These are phyloP conservation scores for Tokudaia tokunoshimensis DNA, from an alignment of 2,797 vertebrate species.

Conservation along the genomic window DNA sequence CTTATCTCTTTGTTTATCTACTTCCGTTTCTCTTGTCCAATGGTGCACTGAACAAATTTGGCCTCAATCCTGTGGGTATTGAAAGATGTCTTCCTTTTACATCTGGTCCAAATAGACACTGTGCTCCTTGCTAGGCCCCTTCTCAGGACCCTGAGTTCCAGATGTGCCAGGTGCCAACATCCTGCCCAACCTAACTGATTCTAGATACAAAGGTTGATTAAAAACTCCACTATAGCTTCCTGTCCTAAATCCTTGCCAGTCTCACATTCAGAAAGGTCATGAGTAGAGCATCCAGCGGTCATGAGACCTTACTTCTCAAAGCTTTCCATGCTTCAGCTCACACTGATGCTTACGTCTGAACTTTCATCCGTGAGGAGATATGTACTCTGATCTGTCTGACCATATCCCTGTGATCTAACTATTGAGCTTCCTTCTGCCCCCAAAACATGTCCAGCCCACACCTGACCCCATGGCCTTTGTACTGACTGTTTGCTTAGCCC, in stretches of 20 bases:
- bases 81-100: not conserved
- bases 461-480: not conserved
- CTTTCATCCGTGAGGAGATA: fast-evolving
- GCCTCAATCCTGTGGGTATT: not conserved
- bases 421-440: not conserved
- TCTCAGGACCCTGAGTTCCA: not conserved
- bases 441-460: not conserved
- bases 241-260: not conserved
- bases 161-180: not conserved
- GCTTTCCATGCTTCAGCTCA: fast-evolving
- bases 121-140: not conserved
- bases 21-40: not conserved
- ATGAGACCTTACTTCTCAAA: no score
- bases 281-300: not conserved
- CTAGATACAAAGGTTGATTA: not conserved
- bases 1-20: not conserved
- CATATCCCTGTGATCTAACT: not conserved
- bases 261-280: not conserved
- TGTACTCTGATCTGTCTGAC: not conserved
- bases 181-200: not conserved
- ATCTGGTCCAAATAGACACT: not conserved
- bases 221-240: not conserved
- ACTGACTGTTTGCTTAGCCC: not conserved
- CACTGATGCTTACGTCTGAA: not conserved
- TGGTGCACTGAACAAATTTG: not conserved